Evolutionary conservation across 2,113 vertebrate species (phyloP).

Genomic region (Tinamus guttatus): DNA sequence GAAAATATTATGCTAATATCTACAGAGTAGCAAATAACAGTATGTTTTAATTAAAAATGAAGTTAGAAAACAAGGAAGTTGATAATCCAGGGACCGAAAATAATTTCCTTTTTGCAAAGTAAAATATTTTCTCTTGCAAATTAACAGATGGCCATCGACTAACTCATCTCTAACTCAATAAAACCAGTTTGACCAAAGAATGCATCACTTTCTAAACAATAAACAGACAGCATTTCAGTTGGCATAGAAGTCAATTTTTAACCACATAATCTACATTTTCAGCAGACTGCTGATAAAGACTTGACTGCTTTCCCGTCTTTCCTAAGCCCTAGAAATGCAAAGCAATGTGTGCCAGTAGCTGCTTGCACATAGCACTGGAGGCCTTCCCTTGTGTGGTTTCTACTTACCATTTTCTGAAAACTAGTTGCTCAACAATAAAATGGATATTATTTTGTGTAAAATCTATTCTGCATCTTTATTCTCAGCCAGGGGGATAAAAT

Average conservation of each 20-base stretch:
- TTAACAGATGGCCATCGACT: neutral
- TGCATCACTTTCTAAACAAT: neutral
- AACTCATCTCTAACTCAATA: neutral
- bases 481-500: neutral
- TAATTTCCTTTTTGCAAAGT: neutral
- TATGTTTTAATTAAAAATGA: neutral
- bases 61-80: neutral
- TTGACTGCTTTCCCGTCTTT: neutral
- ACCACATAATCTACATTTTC: neutral
- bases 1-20: neutral
- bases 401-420: neutral
- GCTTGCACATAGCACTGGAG: neutral
- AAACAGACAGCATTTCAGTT: neutral
- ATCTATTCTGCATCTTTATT: neutral
- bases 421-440: neutral
- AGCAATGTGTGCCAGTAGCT: neutral
- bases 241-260: neutral
- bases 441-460: constrained; percentile 3
- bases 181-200: neutral
- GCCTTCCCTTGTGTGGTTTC: neutral
- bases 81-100: neutral
- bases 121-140: neutral
- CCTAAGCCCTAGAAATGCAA: neutral
- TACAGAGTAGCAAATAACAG: neutral
- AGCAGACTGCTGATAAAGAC: constrained; percentile 11